Evolutionary conservation across 2,797 vertebrate genomes (phyloP).

Genomic region (Enteromius treurensis): DNA sequence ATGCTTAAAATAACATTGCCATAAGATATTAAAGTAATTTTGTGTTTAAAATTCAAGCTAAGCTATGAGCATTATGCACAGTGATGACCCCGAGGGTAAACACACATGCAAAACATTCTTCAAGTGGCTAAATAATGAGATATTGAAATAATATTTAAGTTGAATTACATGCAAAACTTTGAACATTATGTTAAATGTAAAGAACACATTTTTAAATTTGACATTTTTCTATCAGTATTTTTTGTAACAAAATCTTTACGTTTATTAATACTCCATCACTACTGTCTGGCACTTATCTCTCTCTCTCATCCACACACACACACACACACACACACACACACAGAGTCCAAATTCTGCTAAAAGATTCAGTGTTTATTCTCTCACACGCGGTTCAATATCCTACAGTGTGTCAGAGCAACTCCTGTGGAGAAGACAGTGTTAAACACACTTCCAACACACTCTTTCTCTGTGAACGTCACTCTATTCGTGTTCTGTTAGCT

Average conservation of each 20-base stretch:
- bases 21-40: neutral
- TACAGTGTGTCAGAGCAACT: neutral
- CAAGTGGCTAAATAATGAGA: neutral
- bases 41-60: neutral
- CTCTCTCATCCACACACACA: neutral
- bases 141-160: neutral
- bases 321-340: neutral
- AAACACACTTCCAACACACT: neutral
- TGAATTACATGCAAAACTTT: neutral
- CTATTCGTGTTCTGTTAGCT: constrained; percentile 5
- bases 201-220: neutral
- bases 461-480: constrained; percentile 12
- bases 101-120: neutral
- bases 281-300: neutral
- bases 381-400: neutral
- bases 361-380: constrained; percentile 24
- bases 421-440: neutral
- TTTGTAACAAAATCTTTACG: neutral
- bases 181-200: neutral
- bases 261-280: constrained; percentile 1
- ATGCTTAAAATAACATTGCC: neutral
- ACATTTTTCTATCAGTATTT: neutral
- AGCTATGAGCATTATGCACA: neutral
- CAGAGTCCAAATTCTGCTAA: neutral
- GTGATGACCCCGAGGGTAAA: neutral